A percentile compares a stretch with the other conserved stretches of the same genome.
phyloP scores from a whole-genome alignment of 37 sponge, comb jelly and placozoan species.

The Bolinopsis microptera region DNA sequence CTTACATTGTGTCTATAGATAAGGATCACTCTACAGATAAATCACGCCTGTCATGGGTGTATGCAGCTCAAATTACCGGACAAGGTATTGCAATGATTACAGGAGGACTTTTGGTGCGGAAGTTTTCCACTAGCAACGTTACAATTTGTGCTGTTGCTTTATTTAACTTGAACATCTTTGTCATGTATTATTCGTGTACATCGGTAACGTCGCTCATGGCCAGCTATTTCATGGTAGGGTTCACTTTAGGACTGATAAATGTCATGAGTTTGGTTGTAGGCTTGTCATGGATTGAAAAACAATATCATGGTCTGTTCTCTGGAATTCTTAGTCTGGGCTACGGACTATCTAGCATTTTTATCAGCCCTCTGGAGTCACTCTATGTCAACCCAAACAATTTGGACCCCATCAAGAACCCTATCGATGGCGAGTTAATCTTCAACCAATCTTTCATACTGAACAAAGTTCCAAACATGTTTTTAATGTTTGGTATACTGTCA shows the following conservation, averaged over 20 bases:
- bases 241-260: slow-evolving; percentile 9
- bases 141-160: background rate
- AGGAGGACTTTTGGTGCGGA: background rate
- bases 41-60: background rate
- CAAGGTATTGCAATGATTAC: slow-evolving; percentile 36
- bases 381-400: slow-evolving; percentile 47
- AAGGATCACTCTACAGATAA: background rate
- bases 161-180: background rate
- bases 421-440: background rate
- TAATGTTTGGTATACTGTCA: background rate
- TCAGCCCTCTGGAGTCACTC: background rate
- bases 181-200: background rate
- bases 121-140: background rate
- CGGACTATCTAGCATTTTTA: slow-evolving; percentile 5
- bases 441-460: background rate
- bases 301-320: background rate
- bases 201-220: background rate
- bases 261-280: background rate
- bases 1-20: background rate
- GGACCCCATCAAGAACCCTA: background rate
- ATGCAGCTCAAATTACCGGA: slow-evolving; percentile 36
- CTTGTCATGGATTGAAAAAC: slow-evolving; percentile 10
- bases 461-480: background rate
- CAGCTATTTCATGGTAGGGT: background rate
- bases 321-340: slow-evolving; percentile 19